Conservation (phyloP, 2,888 invertebrate species). For the Polia nebulosa region DNA sequence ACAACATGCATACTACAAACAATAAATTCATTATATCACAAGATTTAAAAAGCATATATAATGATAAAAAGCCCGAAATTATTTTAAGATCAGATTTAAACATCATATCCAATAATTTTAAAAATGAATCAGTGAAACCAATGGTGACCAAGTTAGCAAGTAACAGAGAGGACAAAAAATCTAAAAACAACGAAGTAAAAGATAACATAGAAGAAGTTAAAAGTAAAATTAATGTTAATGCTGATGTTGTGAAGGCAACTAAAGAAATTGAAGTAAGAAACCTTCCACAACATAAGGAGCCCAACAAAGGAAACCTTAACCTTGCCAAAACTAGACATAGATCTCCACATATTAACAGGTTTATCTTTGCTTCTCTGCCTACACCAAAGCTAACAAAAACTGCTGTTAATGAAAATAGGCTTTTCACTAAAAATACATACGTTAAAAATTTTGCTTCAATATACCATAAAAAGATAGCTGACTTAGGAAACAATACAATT, state of each 20-base stretch:
- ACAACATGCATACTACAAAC: neutral
- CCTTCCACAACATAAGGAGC: neutral
- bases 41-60: neutral
- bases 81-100: neutral
- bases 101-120: neutral
- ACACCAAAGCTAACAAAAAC: no score
- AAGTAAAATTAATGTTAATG: neutral
- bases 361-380: neutral
- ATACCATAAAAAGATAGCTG: no score
- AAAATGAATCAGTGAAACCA: neutral
- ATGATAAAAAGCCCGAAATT: neutral
- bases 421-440: neutral
- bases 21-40: no score
- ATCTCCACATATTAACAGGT: neutral
- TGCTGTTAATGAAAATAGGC: neutral
- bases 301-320: neutral
- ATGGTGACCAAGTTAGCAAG: no score
- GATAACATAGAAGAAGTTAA: neutral
- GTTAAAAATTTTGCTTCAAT: no score
- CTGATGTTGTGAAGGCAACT: neutral
- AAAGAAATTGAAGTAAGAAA: neutral
- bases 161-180: neutral
- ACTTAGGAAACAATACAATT: neutral
- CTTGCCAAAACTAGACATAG: neutral
- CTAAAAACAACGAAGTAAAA: neutral